Percentiles rank a stretch among this genome's conserved stretches.
phyloP scores from a whole-genome alignment of 2,888 invertebrate genomes.

The Eristalinus sepulchralis region DNA sequence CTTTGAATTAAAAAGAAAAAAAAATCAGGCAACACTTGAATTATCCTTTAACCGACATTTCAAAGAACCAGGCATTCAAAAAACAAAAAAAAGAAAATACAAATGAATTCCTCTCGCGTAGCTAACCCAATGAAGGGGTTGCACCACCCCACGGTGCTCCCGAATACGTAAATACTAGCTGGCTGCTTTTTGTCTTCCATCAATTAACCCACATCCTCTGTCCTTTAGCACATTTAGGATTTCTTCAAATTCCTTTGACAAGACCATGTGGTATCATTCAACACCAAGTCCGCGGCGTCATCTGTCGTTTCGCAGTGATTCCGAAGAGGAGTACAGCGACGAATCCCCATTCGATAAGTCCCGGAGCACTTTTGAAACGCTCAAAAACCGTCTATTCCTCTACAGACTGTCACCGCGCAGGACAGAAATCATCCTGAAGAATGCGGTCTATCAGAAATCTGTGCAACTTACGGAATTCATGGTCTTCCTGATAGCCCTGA shows the following conservation, averaged over 20 bases:
- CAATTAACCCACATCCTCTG: not conserved
- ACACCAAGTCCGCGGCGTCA: not conserved
- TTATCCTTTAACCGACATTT: not conserved
- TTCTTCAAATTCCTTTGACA: constrained; percentile 12
- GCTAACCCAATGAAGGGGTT: not conserved
- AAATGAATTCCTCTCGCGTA: constrained; percentile 10
- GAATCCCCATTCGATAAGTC: not conserved
- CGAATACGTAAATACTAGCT: not conserved
- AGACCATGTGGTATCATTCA: constrained; percentile 5
- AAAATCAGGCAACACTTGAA: not conserved
- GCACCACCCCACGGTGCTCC: not conserved
- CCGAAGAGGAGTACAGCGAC: constrained; percentile 36
- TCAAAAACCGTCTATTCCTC: constrained; percentile 30
- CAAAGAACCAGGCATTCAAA: too few species aligned
- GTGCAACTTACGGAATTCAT: constrained; percentile 35
- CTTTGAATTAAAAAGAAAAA: not conserved
- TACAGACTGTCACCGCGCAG: constrained; percentile 37
- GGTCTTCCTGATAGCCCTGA: constrained; percentile 25
- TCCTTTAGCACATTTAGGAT: constrained; percentile 14
- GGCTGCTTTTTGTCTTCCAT: too few species aligned
- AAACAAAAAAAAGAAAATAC: not conserved
- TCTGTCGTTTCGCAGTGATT: not conserved
- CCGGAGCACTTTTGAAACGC: not conserved
- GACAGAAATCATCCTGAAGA: constrained; percentile 34
- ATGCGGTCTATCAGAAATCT: constrained; percentile 26